These are phyloP conservation scores for Gadopsis bispinosus DNA, from an alignment of 2,797 vertebrate genomes.

Conservation along the genomic window DNA sequence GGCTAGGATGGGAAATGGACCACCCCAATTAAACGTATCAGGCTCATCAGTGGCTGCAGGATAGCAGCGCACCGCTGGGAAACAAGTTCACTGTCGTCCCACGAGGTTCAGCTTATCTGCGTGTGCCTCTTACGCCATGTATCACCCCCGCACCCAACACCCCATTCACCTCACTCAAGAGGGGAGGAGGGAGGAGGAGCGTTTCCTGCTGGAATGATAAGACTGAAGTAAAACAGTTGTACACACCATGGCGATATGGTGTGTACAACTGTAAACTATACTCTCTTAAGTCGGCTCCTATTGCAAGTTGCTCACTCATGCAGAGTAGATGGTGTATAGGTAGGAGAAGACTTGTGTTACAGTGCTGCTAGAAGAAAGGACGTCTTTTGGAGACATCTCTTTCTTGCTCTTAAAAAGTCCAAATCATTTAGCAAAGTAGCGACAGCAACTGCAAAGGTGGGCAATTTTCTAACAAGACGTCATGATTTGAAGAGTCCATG, in stretches of 20 bases:
- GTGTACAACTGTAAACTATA: not conserved
- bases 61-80: slow-evolving; percentile 51
- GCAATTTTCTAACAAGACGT: not conserved
- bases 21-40: slow-evolving; percentile 85
- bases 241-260: not conserved
- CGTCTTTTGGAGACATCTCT: too few relatives aligned
- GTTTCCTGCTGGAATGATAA: slow-evolving; percentile 45
- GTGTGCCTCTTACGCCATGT: slow-evolving; percentile 58
- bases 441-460: not conserved
- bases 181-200: slow-evolving; percentile 8
- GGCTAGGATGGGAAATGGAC: slow-evolving; percentile 68
- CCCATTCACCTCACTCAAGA: slow-evolving; percentile 50
- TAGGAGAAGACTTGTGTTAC: not conserved
- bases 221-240: slow-evolving; percentile 57
- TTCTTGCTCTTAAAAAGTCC: not conserved
- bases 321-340: not conserved
- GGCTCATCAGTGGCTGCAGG: slow-evolving; percentile 77
- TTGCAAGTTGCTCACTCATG: not conserved
- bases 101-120: slow-evolving; percentile 73
- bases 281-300: not conserved
- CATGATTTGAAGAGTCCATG: not conserved
- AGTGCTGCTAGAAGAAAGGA: not conserved
- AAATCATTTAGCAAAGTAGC: not conserved
- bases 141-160: slow-evolving; percentile 23
- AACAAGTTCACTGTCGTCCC: slow-evolving; percentile 73